Evolutionary conservation across 2,797 vertebrate species (phyloP).

Genomic region (Melanogrammus aeglefinus): DNA sequence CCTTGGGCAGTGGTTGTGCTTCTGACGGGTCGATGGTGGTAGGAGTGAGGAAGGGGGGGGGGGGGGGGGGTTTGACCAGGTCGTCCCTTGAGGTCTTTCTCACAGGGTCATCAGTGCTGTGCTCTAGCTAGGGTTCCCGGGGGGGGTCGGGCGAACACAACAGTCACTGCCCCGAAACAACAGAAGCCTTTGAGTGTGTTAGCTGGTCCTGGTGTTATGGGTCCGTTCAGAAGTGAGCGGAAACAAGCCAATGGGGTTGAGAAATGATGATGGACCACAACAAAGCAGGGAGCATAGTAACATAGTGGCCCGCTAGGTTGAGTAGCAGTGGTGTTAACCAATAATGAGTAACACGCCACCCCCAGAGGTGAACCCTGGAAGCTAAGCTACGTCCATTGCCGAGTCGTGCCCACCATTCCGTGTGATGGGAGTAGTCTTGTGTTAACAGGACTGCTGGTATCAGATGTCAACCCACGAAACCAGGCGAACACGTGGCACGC

Average conservation of each 20-base stretch:
- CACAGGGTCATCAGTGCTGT: not conserved
- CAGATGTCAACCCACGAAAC: not conserved
- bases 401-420: not conserved
- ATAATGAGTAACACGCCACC: not conserved
- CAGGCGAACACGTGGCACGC: not conserved
- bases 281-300: too few species aligned
- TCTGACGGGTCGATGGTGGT: not conserved
- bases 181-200: not conserved
- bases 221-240: not conserved
- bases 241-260: not conserved
- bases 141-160: not conserved
- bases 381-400: not conserved
- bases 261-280: not conserved
- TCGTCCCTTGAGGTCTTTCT: not conserved
- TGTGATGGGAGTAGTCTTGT: not conserved
- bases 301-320: not conserved
- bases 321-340: not conserved
- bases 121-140: not conserved
- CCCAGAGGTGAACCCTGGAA: not conserved
- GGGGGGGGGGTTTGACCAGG: not conserved
- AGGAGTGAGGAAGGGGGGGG: not conserved
- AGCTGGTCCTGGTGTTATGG: not conserved
- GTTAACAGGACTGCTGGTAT: not conserved
- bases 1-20: too few species aligned
- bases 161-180: not conserved